Percentiles rank a stretch among this genome's conserved stretches.
Evolutionary conservation across 2,888 invertebrate genomes (phyloP).

Genomic region (Antitype chi): DNA sequence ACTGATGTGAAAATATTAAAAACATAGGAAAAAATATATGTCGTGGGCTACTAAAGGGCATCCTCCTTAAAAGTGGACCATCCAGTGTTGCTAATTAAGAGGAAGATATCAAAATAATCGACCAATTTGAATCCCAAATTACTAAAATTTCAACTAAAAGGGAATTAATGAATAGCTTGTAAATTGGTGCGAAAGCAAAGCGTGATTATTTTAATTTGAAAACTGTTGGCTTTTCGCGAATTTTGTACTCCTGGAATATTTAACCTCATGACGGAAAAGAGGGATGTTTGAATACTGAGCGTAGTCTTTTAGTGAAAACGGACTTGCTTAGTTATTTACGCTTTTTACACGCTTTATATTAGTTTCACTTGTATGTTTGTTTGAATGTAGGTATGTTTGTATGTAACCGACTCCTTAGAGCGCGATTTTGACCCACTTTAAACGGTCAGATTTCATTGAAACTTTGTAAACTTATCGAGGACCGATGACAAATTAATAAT

Average conservation of each 20-base stretch:
- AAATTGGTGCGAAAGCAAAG: constrained; percentile 38
- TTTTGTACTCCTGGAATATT: constrained; percentile 29
- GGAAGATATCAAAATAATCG: constrained; percentile 46
- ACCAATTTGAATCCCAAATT: constrained; percentile 48
- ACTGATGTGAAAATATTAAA: background rate
- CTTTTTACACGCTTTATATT: no score
- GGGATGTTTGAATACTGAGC: background rate
- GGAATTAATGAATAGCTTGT: constrained; percentile 49
- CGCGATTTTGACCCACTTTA: no score
- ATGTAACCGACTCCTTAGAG: no score
- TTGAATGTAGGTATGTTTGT: no score
- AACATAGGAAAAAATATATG: background rate
- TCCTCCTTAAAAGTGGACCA: background rate
- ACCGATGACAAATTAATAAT: no score
- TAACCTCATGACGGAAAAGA: background rate
- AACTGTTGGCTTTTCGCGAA: constrained; percentile 39
- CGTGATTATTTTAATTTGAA: constrained; percentile 45
- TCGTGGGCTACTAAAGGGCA: background rate
- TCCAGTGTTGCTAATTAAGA: background rate
- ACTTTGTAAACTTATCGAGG: no score
- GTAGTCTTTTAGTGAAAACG: background rate
- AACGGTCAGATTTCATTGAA: no score
- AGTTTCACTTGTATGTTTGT: no score
- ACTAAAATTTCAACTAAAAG: constrained; percentile 55
- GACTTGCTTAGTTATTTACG: background rate